Conservation (phyloP, 2,113 vertebrate genomes). For the Hemichromis elongatus region DNA sequence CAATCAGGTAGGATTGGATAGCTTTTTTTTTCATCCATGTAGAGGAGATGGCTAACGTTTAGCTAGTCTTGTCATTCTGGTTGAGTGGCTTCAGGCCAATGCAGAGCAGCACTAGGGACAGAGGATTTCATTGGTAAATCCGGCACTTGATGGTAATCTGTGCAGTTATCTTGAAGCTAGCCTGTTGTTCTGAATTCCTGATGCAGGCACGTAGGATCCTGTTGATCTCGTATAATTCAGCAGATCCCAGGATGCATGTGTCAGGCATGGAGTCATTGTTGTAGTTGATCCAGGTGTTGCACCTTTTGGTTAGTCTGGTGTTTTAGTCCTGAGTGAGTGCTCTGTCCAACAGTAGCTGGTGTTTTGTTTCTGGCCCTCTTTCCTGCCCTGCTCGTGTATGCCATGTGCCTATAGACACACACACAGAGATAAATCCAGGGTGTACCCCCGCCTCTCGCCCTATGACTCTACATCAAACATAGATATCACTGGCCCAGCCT, state of each 20-base stretch:
- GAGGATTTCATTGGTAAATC: background rate
- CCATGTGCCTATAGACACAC: background rate
- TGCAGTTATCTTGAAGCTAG: background rate
- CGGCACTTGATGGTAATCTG: background rate
- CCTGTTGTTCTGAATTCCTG: background rate
- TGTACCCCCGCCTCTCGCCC: background rate
- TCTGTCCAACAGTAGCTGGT: background rate
- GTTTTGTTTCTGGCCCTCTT: background rate
- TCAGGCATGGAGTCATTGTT: background rate
- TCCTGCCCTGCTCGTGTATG: background rate
- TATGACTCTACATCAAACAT: background rate
- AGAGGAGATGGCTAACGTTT: background rate
- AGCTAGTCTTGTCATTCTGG: background rate
- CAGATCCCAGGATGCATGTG: background rate
- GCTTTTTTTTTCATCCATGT: background rate
- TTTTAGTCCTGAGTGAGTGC: background rate
- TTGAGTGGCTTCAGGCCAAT: background rate
- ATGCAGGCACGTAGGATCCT: background rate
- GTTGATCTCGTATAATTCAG: background rate
- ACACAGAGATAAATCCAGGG: background rate
- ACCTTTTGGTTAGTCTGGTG: background rate
- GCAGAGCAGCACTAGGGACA: background rate
- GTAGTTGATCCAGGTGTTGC: background rate
- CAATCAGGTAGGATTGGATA: background rate
- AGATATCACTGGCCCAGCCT: background rate